phyloP scores from a whole-genome alignment of 2,113 vertebrate genomes.

The Holacanthus passer region DNA sequence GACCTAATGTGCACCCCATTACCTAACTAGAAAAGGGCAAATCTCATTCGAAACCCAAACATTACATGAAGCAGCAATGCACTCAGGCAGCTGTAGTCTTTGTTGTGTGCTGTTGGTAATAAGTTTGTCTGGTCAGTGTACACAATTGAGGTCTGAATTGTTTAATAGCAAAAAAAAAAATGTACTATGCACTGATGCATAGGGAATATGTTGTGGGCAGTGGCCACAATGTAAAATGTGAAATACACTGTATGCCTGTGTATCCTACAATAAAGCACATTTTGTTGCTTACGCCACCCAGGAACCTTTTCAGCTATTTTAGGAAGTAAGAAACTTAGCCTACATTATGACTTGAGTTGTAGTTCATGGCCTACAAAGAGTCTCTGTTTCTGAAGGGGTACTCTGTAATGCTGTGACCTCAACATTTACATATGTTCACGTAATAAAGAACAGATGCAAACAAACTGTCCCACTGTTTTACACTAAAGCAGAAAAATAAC shows the following conservation, averaged over 20 bases:
- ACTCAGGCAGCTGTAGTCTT: not conserved
- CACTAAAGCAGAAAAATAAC: no score
- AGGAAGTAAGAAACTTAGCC: no score
- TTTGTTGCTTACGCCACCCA: not conserved
- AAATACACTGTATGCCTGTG: not conserved
- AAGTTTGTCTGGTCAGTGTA: not conserved
- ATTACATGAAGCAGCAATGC: slow-evolving; percentile 2
- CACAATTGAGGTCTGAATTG: not conserved
- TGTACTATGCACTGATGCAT: not conserved
- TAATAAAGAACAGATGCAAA: not conserved
- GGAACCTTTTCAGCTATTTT: no score
- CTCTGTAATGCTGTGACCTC: not conserved
- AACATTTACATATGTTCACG: not conserved
- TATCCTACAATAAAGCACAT: not conserved
- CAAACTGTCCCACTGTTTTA: not conserved
- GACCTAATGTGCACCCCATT: slow-evolving; percentile 35
- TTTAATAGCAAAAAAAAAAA: not conserved
- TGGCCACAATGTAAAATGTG: not conserved
- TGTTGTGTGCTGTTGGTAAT: slow-evolving; percentile 20
- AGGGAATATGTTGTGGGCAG: not conserved
- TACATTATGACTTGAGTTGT: no score
- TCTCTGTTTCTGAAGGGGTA: not conserved
- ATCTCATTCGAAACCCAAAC: slow-evolving; percentile 46
- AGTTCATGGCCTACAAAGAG: not conserved
- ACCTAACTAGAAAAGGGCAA: slow-evolving; percentile 51